These are phyloP conservation scores for Stigmatopora nigra DNA, from an alignment of 2,113 vertebrate genomes.

Conservation along the genomic window DNA sequence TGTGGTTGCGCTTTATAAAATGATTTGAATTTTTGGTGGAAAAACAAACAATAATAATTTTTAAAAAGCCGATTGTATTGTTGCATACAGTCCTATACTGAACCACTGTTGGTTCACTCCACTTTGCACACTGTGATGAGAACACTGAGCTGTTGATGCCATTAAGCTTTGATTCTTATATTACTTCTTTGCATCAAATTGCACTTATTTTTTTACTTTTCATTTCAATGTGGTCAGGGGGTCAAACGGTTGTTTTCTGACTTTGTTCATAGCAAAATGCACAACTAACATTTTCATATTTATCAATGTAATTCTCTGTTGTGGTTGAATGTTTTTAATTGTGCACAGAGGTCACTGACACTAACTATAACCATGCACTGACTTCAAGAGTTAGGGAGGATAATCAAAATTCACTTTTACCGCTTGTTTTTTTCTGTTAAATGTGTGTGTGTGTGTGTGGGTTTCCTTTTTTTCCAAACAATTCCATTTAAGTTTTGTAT, in stretches of 20 bases:
- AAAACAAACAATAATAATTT: neutral
- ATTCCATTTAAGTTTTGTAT: neutral
- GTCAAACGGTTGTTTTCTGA: neutral
- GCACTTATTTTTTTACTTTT: constrained; percentile 6
- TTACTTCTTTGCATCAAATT: constrained; percentile 15
- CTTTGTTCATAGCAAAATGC: constrained; percentile 11
- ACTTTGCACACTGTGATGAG: constrained; percentile 56
- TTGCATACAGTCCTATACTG: neutral
- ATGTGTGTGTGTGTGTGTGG: no score
- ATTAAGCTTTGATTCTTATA: constrained; percentile 10
- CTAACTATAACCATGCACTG: neutral
- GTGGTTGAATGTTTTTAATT: neutral
- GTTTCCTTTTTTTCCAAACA: neutral
- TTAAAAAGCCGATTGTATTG: neutral
- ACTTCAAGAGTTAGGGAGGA: neutral
- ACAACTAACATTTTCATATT: constrained; percentile 15
- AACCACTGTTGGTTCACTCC: constrained; percentile 30
- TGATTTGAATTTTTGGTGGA: neutral
- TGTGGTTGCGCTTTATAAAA: neutral
- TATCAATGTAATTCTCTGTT: constrained; percentile 1
- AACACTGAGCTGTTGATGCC: constrained; percentile 12
- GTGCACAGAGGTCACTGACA: neutral
- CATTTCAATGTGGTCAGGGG: neutral
- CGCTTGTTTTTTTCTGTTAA: neutral
- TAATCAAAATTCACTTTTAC: neutral